Base-by-base conservation (phyloP, 2,797 vertebrate species). In the Nannoperca australis region DNA sequence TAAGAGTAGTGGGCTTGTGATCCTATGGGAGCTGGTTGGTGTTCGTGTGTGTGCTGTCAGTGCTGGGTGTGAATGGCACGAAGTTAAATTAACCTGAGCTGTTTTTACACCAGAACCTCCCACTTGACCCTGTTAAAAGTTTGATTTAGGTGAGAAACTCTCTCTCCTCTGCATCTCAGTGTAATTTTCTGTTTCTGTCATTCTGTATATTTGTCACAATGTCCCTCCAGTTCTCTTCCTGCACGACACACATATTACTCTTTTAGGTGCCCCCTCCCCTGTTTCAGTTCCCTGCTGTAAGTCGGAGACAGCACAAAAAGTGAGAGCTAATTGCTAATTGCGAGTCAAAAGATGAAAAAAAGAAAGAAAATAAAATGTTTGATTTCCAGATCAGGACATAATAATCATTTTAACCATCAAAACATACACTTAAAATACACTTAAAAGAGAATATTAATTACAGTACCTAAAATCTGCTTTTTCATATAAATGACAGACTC, bases 91-190 rank as follows among this genome's bases (percentile, higher is more conserved):
- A 75, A 58, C 66, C 70, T 7, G n/a, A 49, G 76, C 82, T 75
- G 70, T 76, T 84, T 90, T 78, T 56, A 50, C 86, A 64, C 49
- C 20, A 61, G 27, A 66, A 70, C 73, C 65, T 65, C 65, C 44
- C 59, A 77, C 64, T 91, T 91, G 90, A 92, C 90, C 88, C 84
- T 68, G 86, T 78, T 91, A 78, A 88, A 90, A 80, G 82, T 90
- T 86, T 78, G 34, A 69, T 77, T 66, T 73, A 78, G 84, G 73
- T 77, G 78, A 61, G 68, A 69, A 81, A 73, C 60, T 76, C 36
- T 56, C 67, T 59, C 50, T 74, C 15, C 20, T 38, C 56, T 70
- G 63, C 36, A 15, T 40, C 66, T 72, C 73, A 75, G 54, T 79
- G 79, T 13, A 13, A 5, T 61, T 45, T 24, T 64, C 45, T 74